Conservation (phyloP, 2,888 invertebrate genomes). For the Scotopteryx bipunctaria region DNA sequence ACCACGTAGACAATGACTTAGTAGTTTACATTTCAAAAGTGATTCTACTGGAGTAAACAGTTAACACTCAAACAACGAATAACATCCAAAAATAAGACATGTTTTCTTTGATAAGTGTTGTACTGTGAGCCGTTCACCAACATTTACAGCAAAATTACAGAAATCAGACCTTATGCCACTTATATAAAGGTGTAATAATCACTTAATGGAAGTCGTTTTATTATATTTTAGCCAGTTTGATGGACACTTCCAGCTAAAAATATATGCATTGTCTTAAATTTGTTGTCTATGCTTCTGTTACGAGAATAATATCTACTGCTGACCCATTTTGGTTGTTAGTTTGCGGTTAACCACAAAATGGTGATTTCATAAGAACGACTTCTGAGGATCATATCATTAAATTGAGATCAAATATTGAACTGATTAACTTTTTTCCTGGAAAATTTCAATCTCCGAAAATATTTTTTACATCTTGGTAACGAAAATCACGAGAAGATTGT, state of each 20-base stretch:
- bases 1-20: no score
- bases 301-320: constrained; percentile 40
- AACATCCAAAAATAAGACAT: constrained; percentile 20
- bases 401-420: not conserved
- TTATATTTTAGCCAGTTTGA: constrained; percentile 11
- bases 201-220: constrained; percentile 7
- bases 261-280: constrained; percentile 46
- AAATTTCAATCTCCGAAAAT: not conserved
- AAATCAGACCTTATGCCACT: not conserved
- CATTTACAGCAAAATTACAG: not conserved
- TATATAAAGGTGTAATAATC: constrained; percentile 1
- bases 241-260: constrained; percentile 34
- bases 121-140: constrained; percentile 4
- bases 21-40: no score
- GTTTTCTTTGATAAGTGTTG: constrained; percentile 19
- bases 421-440: constrained; percentile 21
- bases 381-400: constrained; percentile 9
- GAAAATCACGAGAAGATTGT: no score
- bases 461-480: no score
- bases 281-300: constrained; percentile 34
- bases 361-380: constrained; percentile 28
- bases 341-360: constrained; percentile 34
- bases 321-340: constrained; percentile 45
- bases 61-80: not conserved
- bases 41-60: not conserved